Base-by-base conservation (phyloP, 2,113 vertebrate genomes). In the Brachionichthys hirsutus region DNA sequence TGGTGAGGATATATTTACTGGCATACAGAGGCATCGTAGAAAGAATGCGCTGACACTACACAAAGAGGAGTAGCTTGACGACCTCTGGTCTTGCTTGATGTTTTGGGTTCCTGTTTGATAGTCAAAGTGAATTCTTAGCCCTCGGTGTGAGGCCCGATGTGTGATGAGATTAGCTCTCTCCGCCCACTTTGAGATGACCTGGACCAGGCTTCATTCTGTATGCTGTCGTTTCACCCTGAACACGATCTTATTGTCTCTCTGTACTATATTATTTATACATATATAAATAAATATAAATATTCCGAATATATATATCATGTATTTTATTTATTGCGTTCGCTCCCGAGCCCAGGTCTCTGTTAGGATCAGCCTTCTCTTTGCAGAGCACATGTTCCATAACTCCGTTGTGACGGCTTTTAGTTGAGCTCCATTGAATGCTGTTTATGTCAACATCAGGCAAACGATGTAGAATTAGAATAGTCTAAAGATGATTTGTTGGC, bases 181-280 rank as follows among this genome's bases (percentile, higher is more conserved):
- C 24, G 1, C 24, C 24, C 24, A 4, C 4, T 30, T 62, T 17
- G 2, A 59, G 48, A 6, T 40, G 6, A 22, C 41, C 54, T 3
- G n/a, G 42, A 47, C 22, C 36, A 55, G 45, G 50, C 48, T 42
- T 50, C 15, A 2, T 18, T 46, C 40, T 62, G 56, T 55, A 42
- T 38, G 12, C 49, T 41, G 13, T 58, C 62, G 16, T 56, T 63
- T 78, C 36, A 48, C 43, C 38, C 70, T 58, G 53, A 73, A 66
- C 61, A 62, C 42, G 51, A 58, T 76, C 50, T 63, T 34, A 53
- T 54, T 5, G 16, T 73, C 76, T 89, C n/a, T n/a, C 24, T 30
- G 84, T 84, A 85, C 69, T 68, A 80, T 85, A 81, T 75, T 79
- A 83, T 77, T 77, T 89, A 87, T 87, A 85, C 79, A 87, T 85